Percentiles rank a stretch among this genome's conserved stretches.
phyloP scores from a whole-genome alignment of 2,113 vertebrate genomes.

The Pygoscelis adeliae region DNA sequence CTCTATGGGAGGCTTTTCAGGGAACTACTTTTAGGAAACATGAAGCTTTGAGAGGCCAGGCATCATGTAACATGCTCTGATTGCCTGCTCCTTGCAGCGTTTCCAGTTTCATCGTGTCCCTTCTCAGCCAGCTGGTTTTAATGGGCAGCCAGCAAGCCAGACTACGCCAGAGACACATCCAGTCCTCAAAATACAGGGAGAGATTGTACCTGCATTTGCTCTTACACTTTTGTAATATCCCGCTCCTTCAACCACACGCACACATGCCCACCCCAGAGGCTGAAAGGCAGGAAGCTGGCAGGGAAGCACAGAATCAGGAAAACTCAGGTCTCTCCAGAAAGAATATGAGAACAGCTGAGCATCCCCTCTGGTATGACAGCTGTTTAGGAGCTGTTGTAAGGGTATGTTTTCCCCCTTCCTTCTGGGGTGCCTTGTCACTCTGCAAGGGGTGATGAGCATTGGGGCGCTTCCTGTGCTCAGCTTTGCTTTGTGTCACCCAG shows the following conservation, averaged over 20 bases:
- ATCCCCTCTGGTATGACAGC: neutral
- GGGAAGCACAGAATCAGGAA: neutral
- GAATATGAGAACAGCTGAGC: neutral
- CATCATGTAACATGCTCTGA: neutral
- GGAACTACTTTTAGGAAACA: neutral
- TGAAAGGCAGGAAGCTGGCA: too few relatives aligned
- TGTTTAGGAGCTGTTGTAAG: neutral
- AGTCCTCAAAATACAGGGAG: neutral
- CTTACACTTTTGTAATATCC: fast-evolving
- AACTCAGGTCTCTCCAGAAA: neutral
- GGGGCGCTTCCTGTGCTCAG: fast-evolving
- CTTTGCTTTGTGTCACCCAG: neutral
- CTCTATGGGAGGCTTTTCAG: neutral
- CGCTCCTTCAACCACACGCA: neutral
- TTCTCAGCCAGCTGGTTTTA: neutral
- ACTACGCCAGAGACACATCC: neutral
- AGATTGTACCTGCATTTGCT: neutral
- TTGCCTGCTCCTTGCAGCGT: neutral
- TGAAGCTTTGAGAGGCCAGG: neutral
- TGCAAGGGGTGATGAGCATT: neutral
- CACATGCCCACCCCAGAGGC: fast-evolving
- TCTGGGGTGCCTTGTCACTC: neutral
- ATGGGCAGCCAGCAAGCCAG: neutral
- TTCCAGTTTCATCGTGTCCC: neutral
- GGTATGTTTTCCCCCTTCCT: neutral